Percentiles rank a stretch among this genome's conserved stretches.
phyloP scores from a whole-genome alignment of 2,113 vertebrate genomes.

The Glaucomys volans region DNA sequence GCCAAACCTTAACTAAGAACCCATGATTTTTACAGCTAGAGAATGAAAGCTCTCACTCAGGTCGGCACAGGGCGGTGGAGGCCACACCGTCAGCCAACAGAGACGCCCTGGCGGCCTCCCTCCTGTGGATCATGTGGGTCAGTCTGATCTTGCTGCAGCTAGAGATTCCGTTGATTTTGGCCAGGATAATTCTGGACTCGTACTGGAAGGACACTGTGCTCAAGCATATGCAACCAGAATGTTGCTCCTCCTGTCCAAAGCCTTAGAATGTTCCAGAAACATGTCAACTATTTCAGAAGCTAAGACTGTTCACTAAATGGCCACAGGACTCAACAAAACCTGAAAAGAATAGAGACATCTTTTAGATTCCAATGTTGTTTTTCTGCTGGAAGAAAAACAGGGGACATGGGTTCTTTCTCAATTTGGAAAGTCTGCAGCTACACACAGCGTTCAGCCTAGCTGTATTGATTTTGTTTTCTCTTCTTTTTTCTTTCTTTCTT shows the following conservation, averaged over 20 bases:
- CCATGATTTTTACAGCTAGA: not conserved
- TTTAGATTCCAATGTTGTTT: slow-evolving; percentile 11
- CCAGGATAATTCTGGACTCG: not conserved
- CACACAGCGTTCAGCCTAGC: slow-evolving; percentile 5
- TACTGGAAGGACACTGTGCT: not conserved
- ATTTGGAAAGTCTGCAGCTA: slow-evolving; percentile 58
- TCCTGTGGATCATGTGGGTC: not conserved
- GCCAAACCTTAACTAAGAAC: not conserved
- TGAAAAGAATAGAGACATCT: not conserved
- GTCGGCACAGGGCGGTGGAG: not conserved
- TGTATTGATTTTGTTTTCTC: not conserved
- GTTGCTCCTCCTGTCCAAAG: not conserved
- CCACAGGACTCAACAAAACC: not conserved
- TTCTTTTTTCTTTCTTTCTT: too few species aligned
- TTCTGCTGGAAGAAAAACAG: not conserved
- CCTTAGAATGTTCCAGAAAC: not conserved
- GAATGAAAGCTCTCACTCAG: too few species aligned
- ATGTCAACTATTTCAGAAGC: not conserved
- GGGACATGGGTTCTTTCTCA: slow-evolving; percentile 18
- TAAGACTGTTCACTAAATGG: not conserved
- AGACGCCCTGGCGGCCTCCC: not conserved
- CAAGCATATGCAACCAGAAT: not conserved
- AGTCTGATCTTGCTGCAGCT: not conserved
- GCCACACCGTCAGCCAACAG: too few species aligned
- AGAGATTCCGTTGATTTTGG: not conserved